Base-by-base conservation (phyloP, 2,888 invertebrate species). In the Tipula lateralis region DNA sequence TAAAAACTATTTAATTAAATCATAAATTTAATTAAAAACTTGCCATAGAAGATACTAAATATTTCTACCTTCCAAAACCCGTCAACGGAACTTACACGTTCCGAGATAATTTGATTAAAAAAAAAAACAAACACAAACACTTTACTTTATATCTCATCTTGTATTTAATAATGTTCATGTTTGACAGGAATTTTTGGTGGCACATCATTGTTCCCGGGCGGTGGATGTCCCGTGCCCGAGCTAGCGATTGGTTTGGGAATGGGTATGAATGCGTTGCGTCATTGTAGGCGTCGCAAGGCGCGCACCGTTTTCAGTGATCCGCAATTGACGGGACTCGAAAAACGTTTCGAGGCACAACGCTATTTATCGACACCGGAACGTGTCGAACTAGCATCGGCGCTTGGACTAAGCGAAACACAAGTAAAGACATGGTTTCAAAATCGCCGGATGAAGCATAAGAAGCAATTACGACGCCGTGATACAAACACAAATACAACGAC, bases 361-460 rank as follows among this genome's bases (percentile, higher is more conserved):
- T 98, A 99, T 91, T 93, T 99, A 1, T 98, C 97, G 19, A 99
- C 99, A 0, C 99, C 99, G 0, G 99, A 99, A 90, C 92, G 99
- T 5, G 97, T 99, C 12, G 99, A 99, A 89, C 91, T 99, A 85
- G 99, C 99, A 0, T 95, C 96, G 0, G 97, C 97, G 0, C 92
- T 99, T 84, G 97, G 95, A 89, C 92, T 99, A 19, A 98, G 98
- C 13, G 99, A 99, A 91, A 99, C 99, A 0, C 94, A 98, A 92
- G 97, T 98, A 86, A 98, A 98, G 92, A 99, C 98, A 85, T 98
- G 98, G 98, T 98, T 99, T 91, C 98, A 99, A 91, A 99, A 99
- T 91, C 91, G 98, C 30, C 92, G 99, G 87, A 99, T 99, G 99
- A 97, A 97, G 89, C 97, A 97, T 90, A 97, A 97, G 92, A 97